These are phyloP conservation scores for Geophilus truncorum DNA, from an alignment of 2,888 invertebrate species.

Conservation along the genomic window DNA sequence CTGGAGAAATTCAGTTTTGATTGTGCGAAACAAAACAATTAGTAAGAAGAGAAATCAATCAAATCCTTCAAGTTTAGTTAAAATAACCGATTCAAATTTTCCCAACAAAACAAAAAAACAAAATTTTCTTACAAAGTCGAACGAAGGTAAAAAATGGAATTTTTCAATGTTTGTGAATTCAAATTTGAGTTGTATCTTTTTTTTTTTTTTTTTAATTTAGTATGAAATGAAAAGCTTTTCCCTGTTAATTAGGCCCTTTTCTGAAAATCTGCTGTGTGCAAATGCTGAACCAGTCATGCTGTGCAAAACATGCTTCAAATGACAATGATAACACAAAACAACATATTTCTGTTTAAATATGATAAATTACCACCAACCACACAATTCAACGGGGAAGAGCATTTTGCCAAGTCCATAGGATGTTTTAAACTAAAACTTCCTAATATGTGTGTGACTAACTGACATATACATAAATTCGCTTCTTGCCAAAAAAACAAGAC, in stretches of 20 bases:
- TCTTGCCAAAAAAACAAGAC: background rate
- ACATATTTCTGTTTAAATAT: background rate
- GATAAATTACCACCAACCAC: background rate
- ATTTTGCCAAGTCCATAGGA: too few relatives aligned
- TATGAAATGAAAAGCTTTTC: background rate
- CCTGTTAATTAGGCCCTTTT: background rate
- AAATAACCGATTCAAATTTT: background rate
- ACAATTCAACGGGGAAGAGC: background rate
- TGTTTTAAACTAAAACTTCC: background rate
- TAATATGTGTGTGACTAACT: too few relatives aligned
- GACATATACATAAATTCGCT: background rate
- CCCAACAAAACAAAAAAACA: background rate
- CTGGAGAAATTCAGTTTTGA: background rate
- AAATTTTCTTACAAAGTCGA: background rate
- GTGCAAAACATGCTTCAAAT: background rate
- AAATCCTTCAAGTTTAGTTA: background rate
- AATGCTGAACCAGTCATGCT: background rate
- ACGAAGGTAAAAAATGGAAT: background rate
- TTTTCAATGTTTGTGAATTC: background rate
- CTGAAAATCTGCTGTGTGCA: background rate
- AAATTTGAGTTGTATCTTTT: background rate
- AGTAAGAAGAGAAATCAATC: too few relatives aligned
- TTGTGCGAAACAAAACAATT: background rate
- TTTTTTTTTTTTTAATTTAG: background rate
- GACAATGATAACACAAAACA: background rate